These are phyloP conservation scores for Dendrocincla fuliginosa DNA, from an alignment of 2,797 vertebrate genomes.

Conservation along the genomic window DNA sequence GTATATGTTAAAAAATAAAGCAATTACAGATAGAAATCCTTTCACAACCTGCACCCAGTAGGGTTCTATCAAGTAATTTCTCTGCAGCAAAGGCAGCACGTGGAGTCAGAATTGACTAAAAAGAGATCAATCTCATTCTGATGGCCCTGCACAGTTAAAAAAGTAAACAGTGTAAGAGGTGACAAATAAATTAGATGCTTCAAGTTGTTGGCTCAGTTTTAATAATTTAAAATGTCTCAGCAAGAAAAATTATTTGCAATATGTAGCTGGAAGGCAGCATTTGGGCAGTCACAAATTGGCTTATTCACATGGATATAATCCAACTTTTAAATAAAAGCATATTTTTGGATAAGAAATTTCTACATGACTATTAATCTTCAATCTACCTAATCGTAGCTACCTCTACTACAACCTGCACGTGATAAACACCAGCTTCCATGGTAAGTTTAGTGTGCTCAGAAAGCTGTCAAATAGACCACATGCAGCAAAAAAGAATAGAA, in stretches of 20 bases:
- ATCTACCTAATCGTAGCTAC: not conserved
- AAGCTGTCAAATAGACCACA: not conserved
- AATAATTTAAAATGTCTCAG: slow-evolving; percentile 22
- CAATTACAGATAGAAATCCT: not conserved
- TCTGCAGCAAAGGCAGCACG: not conserved
- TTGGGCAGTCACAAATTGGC: not conserved
- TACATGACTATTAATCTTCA: not conserved
- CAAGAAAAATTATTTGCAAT: slow-evolving; percentile 2
- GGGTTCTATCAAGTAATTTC: not conserved
- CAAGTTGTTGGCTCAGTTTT: slow-evolving; percentile 17
- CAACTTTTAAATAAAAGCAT: not conserved
- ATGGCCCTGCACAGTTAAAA: not conserved
- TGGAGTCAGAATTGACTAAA: not conserved
- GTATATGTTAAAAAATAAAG: not conserved
- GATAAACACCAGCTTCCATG: not conserved
- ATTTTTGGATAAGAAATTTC: not conserved
- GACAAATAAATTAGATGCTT: slow-evolving; percentile 49
- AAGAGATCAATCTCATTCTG: not conserved
- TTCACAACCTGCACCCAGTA: not conserved
- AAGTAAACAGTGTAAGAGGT: slow-evolving; percentile 12
- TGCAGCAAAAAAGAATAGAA: not conserved
- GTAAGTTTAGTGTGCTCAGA: not conserved
- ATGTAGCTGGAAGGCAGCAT: not conserved
- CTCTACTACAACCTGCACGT: not conserved
- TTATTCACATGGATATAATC: not conserved